Percentiles rank a stretch among this genome's conserved stretches.
These are phyloP conservation scores for Microdon myrmicae DNA, from an alignment of 2,888 invertebrate species.

Conservation along the genomic window DNA sequence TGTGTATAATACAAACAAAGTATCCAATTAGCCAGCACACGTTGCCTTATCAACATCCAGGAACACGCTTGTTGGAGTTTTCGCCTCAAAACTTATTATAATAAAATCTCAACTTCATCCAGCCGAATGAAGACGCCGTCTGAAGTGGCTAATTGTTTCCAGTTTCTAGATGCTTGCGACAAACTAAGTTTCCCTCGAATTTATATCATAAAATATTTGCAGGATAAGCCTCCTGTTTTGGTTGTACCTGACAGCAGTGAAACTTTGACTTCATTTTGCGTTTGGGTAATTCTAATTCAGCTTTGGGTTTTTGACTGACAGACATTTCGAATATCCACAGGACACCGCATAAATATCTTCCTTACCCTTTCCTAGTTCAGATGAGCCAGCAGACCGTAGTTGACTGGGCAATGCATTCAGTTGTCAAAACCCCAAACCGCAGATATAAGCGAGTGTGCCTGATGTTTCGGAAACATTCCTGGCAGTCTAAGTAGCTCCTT, in stretches of 20 bases:
- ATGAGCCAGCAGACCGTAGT: not conserved
- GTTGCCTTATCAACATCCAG: too few relatives aligned
- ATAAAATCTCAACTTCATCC: too few relatives aligned
- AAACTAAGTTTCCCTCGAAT: constrained; percentile 21
- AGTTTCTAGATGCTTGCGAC: too few relatives aligned
- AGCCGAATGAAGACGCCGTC: too few relatives aligned
- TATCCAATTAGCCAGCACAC: too few relatives aligned
- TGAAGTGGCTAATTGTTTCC: too few relatives aligned
- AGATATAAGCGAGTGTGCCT: constrained; percentile 33
- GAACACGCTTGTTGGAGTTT: too few relatives aligned
- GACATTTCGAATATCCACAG: constrained; percentile 31
- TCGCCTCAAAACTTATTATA: too few relatives aligned
- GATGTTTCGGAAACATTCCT: constrained; percentile 35
- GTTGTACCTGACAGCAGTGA: constrained; percentile 10
- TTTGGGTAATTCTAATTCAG: constrained; percentile 30
- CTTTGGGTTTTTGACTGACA: constrained; percentile 31
- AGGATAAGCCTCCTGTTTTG: too few relatives aligned
- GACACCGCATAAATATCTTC: constrained; percentile 35
- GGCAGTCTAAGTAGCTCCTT: constrained; percentile 14
- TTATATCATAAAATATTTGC: too few relatives aligned
- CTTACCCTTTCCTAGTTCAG: constrained; percentile 19
- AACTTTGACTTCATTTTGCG: constrained; percentile 40
- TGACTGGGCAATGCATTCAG: constrained; percentile 17
- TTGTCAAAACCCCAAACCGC: constrained; percentile 41
- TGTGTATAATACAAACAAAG: too few relatives aligned